Percentiles rank a stretch among this genome's conserved stretches.
Conservation (phyloP, 1,140 invertebrate species). For the Zaprionus camerounensis region DNA sequence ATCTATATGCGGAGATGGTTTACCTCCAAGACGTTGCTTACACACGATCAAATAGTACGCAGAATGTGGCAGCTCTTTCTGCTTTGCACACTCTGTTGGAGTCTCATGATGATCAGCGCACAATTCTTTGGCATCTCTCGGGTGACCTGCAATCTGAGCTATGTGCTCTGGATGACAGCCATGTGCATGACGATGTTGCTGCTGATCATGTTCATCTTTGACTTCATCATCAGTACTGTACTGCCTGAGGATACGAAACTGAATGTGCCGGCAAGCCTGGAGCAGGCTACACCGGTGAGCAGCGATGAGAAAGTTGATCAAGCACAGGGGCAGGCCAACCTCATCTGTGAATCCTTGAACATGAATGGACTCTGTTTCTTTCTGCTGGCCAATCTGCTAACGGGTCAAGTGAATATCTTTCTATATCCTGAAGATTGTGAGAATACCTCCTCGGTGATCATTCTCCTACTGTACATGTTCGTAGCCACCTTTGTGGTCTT, state of each 20-base stretch:
- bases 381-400: conserved; percentile 64
- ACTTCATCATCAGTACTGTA: conserved; percentile 51
- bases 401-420: conserved; percentile 71
- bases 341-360: conserved; percentile 65
- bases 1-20: conserved; percentile 85
- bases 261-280: conserved; percentile 23
- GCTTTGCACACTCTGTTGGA: conserved; percentile 40
- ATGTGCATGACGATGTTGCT: conserved; percentile 45
- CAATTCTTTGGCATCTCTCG: conserved; percentile 52
- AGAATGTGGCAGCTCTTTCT: conserved; percentile 35
- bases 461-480: conserved; percentile 63
- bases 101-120: conserved; percentile 12
- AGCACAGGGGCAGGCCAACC: neutral
- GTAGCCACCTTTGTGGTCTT: conserved; percentile 47
- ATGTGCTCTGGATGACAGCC: conserved; percentile 54
- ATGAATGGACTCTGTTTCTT: conserved; percentile 64
- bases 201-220: conserved; percentile 44
- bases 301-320: neutral
- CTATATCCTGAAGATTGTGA: conserved; percentile 51
- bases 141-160: conserved; percentile 65
- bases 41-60: conserved; percentile 47
- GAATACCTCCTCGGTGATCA: conserved; percentile 43
- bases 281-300: conserved; percentile 24
- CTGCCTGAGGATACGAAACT: conserved; percentile 36
- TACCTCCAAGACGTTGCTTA: conserved; percentile 38